Base-by-base conservation (phyloP, 2,888 invertebrate species). In the Cinara cedri region DNA sequence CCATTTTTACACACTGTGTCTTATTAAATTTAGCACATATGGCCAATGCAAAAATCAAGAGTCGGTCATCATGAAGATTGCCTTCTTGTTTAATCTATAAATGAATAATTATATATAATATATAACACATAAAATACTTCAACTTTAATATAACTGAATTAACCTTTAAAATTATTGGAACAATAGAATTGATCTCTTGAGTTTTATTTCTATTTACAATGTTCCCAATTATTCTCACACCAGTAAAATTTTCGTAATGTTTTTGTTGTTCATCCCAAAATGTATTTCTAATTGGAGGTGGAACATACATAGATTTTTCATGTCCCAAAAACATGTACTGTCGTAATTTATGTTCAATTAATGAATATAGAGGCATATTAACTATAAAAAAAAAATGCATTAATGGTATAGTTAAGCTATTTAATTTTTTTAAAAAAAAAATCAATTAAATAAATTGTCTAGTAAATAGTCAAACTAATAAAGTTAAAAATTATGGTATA, bases 121-220 rank as follows among this genome's bases (percentile, higher is more conserved):
- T 6, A 19, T 19, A 1, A 72, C 26, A 46, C 16, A 46, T 24
- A 14, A n/a, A 9, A 21, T 19, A 1, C 62, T 19, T 10, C 24
- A 1, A 26, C n/a, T 62, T 9, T 14, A 24, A 16, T 24, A 26
- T 11, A 19, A 8, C 8, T 54, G 13, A 42, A 74, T 21, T 10
- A 26, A 78, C 68, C 34, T 78, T 78, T 68, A 78, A 68, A 34
- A 78, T 60, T 10, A 78, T 60, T 68, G 78, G 68, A 49, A 78
- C 60, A 51, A 78, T 78, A 21, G 78, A 68, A 78, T 78, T 68
- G 19, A 78, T 78, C 4, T 60, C 68, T 68, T 78, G 68, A 42
- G n/a, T 3, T 66, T 68, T 78, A 34, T 78, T 78, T 51, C 51
- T 78, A 19, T 60, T 70, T 60, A 78, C 60, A 70, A 78, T 78